Evolutionary conservation across 2,797 vertebrate species (phyloP).

Genomic region (Bovichtus variegatus): DNA sequence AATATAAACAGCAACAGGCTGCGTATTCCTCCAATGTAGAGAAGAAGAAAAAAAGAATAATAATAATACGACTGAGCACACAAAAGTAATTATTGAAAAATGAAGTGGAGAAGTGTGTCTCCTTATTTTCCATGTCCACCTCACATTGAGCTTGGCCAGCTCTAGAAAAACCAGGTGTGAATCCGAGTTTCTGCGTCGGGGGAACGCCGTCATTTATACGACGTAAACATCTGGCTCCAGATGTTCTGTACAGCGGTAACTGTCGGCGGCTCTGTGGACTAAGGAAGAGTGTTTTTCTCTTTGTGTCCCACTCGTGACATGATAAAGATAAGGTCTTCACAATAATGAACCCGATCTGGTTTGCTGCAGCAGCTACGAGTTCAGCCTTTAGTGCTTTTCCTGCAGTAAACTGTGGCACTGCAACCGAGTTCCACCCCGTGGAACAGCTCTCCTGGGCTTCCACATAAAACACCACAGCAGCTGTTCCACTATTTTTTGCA

Average conservation of each 20-base stretch:
- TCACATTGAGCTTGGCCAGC: not conserved
- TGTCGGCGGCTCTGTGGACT: slow-evolving; percentile 43
- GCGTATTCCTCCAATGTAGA: not conserved
- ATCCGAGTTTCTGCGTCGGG: not conserved
- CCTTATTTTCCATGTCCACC: not conserved
- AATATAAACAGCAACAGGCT: too few species aligned
- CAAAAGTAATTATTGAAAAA: not conserved
- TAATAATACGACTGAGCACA: not conserved
- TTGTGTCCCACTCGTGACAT: slow-evolving; percentile 9
- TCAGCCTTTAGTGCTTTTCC: slow-evolving; percentile 42
- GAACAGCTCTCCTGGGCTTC: slow-evolving; percentile 68
- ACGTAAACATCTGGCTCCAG: slow-evolving; percentile 43
- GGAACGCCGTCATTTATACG: not conserved
- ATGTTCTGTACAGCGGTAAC: slow-evolving; percentile 47
- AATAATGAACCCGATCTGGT: slow-evolving; percentile 31
- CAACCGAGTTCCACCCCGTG: slow-evolving; percentile 33
- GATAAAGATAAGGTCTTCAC: slow-evolving; percentile 49
- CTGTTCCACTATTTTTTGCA: slow-evolving; percentile 76
- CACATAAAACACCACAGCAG: slow-evolving; percentile 72
- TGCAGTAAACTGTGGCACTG: slow-evolving; percentile 47
- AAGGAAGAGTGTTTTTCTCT: slow-evolving; percentile 22
- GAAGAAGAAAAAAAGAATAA: too few species aligned
- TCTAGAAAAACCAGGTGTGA: not conserved
- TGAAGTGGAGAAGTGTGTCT: too few species aligned
- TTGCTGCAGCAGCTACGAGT: slow-evolving; percentile 14